Evolutionary conservation across 2,113 vertebrate genomes (phyloP).

Genomic region (Heteronetta atricapilla): DNA sequence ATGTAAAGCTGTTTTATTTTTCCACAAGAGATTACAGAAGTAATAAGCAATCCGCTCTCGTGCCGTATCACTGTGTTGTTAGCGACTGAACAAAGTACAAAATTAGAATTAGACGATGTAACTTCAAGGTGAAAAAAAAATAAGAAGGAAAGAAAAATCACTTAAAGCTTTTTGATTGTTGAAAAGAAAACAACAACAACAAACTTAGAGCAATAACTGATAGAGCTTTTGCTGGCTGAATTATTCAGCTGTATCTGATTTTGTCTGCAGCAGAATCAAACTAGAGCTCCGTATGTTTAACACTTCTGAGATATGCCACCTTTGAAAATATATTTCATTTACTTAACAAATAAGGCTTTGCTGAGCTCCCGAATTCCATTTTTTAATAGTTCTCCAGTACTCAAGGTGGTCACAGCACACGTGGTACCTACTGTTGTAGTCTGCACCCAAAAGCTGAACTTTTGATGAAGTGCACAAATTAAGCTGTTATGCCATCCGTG

Average conservation of each 20-base stretch:
- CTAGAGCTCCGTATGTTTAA: background rate
- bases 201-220: background rate
- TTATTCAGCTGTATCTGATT: background rate
- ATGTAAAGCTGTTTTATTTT: background rate
- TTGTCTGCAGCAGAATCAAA: background rate
- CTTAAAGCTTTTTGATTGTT: background rate
- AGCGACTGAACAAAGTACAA: background rate
- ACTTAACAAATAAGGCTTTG: background rate
- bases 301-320: background rate
- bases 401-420: background rate
- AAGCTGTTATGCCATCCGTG: background rate
- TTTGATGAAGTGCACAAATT: background rate
- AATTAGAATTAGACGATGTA: background rate
- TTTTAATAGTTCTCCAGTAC: background rate
- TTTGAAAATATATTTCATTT: background rate
- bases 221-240: background rate
- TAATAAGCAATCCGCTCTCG: background rate
- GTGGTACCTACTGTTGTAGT: background rate
- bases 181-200: background rate
- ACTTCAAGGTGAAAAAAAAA: background rate
- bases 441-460: background rate
- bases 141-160: background rate
- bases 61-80: background rate
- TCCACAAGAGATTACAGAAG: background rate
- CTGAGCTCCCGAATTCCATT: background rate